These are phyloP conservation scores for Dolichoris vasculosae DNA, from an alignment of 1,140 invertebrate species.

Conservation along the genomic window DNA sequence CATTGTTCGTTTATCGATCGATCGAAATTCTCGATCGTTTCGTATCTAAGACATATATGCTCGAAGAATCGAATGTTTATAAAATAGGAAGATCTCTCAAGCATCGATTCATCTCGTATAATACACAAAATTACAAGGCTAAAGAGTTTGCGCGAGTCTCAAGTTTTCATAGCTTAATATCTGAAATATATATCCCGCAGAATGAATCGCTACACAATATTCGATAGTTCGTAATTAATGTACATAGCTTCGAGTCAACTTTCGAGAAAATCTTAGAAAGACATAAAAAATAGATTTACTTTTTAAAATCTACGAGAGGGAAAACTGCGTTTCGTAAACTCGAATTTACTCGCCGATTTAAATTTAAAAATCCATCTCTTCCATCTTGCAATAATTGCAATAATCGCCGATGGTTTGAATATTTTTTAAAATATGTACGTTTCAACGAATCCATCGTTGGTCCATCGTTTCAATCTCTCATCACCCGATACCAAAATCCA, in stretches of 20 bases:
- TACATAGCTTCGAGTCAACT: slow-evolving; percentile 48
- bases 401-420: slow-evolving; percentile 39
- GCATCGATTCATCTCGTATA: slow-evolving; percentile 38
- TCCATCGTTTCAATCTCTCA: not conserved
- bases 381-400: not conserved
- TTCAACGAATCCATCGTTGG: not conserved
- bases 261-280: slow-evolving; percentile 42
- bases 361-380: not conserved
- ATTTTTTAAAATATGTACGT: slow-evolving; percentile 41
- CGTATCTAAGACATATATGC: slow-evolving; percentile 11
- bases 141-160: slow-evolving; percentile 42
- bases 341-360: not conserved
- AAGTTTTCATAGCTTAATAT: slow-evolving; percentile 18
- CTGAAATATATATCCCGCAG: slow-evolving; percentile 13
- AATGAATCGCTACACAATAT: slow-evolving; percentile 41
- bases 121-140: slow-evolving; percentile 38
- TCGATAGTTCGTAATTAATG: slow-evolving; percentile 44
- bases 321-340: not conserved
- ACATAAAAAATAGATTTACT: slow-evolving; percentile 9
- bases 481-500: not conserved
- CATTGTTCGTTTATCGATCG: not conserved
- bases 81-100: slow-evolving; percentile 42
- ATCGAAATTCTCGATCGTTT: not conserved
- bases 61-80: slow-evolving; percentile 11
- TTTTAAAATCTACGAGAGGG: not conserved